These are phyloP conservation scores for Drosophila setosimentum DNA, from an alignment of 2,888 invertebrate genomes.

Conservation along the genomic window DNA sequence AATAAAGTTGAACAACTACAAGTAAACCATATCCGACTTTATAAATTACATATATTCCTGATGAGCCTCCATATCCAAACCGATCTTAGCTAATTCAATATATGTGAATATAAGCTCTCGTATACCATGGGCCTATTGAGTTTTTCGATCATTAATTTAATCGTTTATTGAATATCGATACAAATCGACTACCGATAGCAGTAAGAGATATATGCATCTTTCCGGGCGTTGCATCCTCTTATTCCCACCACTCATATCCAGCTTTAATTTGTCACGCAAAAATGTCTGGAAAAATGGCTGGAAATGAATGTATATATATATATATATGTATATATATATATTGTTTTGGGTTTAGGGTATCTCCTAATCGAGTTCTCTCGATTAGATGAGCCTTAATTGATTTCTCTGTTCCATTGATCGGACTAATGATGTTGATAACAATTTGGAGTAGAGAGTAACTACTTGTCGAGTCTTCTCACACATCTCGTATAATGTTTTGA, in stretches of 20 bases:
- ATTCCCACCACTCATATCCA: not conserved
- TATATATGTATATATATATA: too few species aligned
- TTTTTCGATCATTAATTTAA: not conserved
- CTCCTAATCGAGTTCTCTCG: not conserved
- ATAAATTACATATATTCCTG: not conserved
- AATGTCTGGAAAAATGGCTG: too few species aligned
- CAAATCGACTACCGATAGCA: not conserved
- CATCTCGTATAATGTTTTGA: conserved; percentile 21
- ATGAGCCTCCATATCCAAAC: not conserved
- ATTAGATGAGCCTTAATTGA: not conserved
- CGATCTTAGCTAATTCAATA: not conserved
- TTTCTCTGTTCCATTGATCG: not conserved
- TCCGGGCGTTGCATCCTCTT: not conserved
- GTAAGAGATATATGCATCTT: not conserved
- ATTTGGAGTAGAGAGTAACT: conserved; percentile 7
- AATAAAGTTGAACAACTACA: not conserved
- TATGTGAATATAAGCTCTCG: not conserved
- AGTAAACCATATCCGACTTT: not conserved
- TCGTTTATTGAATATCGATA: too few species aligned
- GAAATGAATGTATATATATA: too few species aligned
- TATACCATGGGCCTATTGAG: not conserved
- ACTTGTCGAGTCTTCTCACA: not conserved
- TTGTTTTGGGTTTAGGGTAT: too few species aligned
- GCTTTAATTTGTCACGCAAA: not conserved
- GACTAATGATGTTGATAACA: not conserved